Conservation (phyloP, 2,797 vertebrate genomes). For the Periparus ater region DNA sequence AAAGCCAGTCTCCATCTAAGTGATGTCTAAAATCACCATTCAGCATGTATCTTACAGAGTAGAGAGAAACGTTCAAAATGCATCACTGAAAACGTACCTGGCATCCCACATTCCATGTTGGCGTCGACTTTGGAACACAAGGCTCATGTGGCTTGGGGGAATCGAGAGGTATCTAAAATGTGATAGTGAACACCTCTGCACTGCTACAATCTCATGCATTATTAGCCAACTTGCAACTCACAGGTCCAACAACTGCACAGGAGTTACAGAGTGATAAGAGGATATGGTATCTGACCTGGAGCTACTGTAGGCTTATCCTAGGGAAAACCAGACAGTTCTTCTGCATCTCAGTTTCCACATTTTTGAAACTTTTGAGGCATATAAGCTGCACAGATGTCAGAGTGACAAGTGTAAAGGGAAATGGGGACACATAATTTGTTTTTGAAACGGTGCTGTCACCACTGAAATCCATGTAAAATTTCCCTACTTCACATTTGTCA, state of each 20-base stretch:
- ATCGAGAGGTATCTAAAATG: neutral
- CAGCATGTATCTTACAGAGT: neutral
- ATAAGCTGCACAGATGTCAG: neutral
- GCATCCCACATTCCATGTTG: neutral
- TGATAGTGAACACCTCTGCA: neutral
- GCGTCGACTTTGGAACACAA: neutral
- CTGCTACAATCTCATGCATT: neutral
- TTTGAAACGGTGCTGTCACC: neutral
- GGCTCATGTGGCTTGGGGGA: fast-evolving
- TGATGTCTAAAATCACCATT: neutral
- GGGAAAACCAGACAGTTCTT: neutral
- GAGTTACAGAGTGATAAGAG: neutral
- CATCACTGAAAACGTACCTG: neutral
- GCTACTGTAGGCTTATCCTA: neutral
- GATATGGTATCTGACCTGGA: neutral
- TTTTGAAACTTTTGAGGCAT: neutral
- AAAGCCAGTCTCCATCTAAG: neutral
- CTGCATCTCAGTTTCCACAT: neutral
- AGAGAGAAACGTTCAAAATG: neutral
- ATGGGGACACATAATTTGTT: neutral
- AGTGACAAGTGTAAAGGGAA: neutral
- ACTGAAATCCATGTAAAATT: neutral
- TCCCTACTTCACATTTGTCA: neutral
- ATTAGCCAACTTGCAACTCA: neutral
- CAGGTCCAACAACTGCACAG: neutral